These are phyloP conservation scores for Andrena hattorfiana DNA, from an alignment of 2,888 invertebrate genomes.

Conservation along the genomic window DNA sequence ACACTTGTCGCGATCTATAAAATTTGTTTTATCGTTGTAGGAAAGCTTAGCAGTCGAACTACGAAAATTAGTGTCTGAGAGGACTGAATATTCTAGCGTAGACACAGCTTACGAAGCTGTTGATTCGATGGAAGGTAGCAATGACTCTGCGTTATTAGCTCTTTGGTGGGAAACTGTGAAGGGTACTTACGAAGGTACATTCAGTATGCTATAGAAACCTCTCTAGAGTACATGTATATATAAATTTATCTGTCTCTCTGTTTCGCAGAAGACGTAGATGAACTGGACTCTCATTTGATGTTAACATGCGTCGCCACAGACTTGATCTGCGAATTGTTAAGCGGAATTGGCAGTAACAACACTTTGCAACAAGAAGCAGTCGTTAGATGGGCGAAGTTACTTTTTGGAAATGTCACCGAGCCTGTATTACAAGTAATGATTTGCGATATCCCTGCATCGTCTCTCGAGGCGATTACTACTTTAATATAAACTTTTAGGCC, in stretches of 20 bases:
- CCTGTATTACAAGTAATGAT: constrained; percentile 75
- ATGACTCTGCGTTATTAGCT: constrained; percentile 79
- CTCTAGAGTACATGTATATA: neutral
- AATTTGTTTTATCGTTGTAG: constrained; percentile 25
- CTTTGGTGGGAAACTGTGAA: constrained; percentile 81
- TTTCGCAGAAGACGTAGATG: constrained; percentile 86
- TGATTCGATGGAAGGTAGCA: constrained; percentile 86
- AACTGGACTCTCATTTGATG: constrained; percentile 85
- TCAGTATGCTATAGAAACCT: neutral
- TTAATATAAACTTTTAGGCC: constrained; percentile 60
- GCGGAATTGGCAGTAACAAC: constrained; percentile 84
- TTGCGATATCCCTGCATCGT: neutral
- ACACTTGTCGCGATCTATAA: constrained; percentile 6
- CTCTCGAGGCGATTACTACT: neutral
- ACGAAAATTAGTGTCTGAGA: constrained; percentile 79
- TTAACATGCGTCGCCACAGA: constrained; percentile 85
- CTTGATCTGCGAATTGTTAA: constrained; percentile 85
- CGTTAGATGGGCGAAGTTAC: constrained; percentile 85
- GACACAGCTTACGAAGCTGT: constrained; percentile 88
- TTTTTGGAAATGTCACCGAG: constrained; percentile 85
- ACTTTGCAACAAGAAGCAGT: constrained; percentile 86
- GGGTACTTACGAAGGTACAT: constrained; percentile 77
- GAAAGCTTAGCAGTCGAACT: constrained; percentile 74
- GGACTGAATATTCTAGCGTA: constrained; percentile 87
- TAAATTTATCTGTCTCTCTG: constrained; percentile 7